Evolutionary conservation across 2,888 invertebrate species (phyloP).

Genomic region (Pristionchus exspectatus): DNA sequence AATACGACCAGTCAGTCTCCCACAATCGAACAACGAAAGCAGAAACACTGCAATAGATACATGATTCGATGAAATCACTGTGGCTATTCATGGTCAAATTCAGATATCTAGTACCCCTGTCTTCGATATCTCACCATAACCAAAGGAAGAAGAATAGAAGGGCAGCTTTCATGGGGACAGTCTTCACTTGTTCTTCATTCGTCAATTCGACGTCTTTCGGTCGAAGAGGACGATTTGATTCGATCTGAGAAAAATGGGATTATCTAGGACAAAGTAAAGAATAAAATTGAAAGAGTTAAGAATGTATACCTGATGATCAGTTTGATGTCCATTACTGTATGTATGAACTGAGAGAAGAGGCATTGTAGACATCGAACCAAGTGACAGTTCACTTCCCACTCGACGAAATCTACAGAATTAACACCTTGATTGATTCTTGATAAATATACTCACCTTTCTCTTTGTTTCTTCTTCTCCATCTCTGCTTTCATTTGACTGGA

Average conservation of each 20-base stretch:
- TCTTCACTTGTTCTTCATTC: constrained; percentile 67
- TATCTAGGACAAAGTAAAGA: neutral
- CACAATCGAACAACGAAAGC: constrained; percentile 67
- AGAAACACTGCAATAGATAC: constrained; percentile 56
- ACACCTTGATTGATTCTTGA: neutral
- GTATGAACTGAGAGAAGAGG: constrained; percentile 63
- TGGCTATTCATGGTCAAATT: neutral
- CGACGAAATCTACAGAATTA: constrained; percentile 60
- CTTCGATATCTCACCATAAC: constrained; percentile 57
- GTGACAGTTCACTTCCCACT: constrained; percentile 68
- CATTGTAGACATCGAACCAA: constrained; percentile 62
- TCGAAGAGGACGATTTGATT: constrained; percentile 64
- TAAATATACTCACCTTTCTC: constrained; percentile 35
- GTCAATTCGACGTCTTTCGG: constrained; percentile 64
- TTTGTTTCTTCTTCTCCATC: constrained; percentile 32
- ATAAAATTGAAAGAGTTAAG: neutral
- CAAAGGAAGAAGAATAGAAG: constrained; percentile 69
- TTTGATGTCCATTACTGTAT: constrained; percentile 53
- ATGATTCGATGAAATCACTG: neutral
- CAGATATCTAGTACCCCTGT: neutral
- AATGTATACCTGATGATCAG: constrained; percentile 63
- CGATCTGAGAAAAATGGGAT: constrained; percentile 59
- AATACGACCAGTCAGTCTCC: constrained; percentile 73
- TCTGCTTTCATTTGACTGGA: constrained; percentile 48
- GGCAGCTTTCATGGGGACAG: constrained; percentile 70